Evolutionary conservation across 2,113 vertebrate species (phyloP), one percentile per base, ranked within the genome.

Genomic region (Hemiprocne comata): DNA sequence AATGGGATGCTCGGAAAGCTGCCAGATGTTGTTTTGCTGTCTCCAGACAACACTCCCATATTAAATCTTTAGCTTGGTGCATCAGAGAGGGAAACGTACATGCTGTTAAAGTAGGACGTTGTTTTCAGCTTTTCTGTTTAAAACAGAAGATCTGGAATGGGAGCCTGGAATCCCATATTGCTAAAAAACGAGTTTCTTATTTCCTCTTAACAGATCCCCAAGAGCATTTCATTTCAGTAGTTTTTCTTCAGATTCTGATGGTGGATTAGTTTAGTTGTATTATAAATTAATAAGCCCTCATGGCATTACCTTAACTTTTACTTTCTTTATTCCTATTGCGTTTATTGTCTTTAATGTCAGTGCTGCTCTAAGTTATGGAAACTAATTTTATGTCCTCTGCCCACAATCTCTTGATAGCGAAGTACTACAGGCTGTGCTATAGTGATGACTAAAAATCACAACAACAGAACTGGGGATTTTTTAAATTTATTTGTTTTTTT

Each of bases 21-120:
- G 94, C 90, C 94, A 90, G 88, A 34, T 90, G 83, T 86, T 94
- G 83, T 94, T 95, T 80, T 94, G 75, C 86, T 73, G 46, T 70
- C 79, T 90, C 75, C 72, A 90, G 89, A 80, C 88, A 93, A 7
- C 87, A 44, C 33, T 95, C 58, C 34, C 54, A 26, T 87, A 58
- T 91, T 57, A 92, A 87, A 77, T 76, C 66, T 91, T 91, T 40
- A 44, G 66, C 38, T 75, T 91, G 78, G 46, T 85, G 77, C 57
- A 89, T 84, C 85, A 62, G 62, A 70, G 42, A 73, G 88, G 85
- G 77, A 87, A 82, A 95, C 77, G 55, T 76, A 66, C 40, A 17
- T 85, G 70, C 50, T 89, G 53, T 83, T 93, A 38, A 65, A 93
- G 84, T 29, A 66, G 69, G 64, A 80, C 51, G 64, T 80, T 91